Evolutionary conservation across 92 coral and sea anemone genomes (phyloP).

Genomic region (Actinostola sp.): DNA sequence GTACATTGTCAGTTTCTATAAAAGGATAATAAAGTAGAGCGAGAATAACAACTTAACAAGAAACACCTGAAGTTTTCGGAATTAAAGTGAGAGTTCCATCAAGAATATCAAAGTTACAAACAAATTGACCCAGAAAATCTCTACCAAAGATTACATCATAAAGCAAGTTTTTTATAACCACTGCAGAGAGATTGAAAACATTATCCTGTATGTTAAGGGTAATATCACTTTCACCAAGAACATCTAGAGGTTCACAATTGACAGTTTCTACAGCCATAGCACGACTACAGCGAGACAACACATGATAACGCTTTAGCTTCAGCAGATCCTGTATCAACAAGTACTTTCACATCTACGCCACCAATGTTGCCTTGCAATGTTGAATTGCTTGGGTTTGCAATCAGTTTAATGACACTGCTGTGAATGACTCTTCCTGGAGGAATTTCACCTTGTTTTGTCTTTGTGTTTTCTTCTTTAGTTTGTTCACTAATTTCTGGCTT

Average conservation of each 20-base stretch:
- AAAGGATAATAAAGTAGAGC: no score
- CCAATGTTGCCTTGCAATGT: conserved; percentile 1
- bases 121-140: conserved; percentile 11
- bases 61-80: no score
- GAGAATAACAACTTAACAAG: no score
- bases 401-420: background rate
- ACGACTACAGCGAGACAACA: background rate
- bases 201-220: background rate
- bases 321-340: conserved; percentile 28
- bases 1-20: no score
- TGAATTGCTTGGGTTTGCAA: background rate
- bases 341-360: background rate
- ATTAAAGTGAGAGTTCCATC: background rate
- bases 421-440: background rate
- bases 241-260: background rate
- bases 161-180: background rate
- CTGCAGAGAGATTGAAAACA: background rate
- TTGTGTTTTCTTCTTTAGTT: no score
- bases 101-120: conserved; percentile 5
- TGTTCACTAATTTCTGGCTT: no score
- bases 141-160: conserved; percentile 24
- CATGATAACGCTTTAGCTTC: background rate
- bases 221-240: background rate
- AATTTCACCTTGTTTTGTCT: no score
- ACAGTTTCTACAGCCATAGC: background rate